Base-by-base conservation (phyloP, 92 coral and sea anemone species). In the Palythoa grandis region DNA sequence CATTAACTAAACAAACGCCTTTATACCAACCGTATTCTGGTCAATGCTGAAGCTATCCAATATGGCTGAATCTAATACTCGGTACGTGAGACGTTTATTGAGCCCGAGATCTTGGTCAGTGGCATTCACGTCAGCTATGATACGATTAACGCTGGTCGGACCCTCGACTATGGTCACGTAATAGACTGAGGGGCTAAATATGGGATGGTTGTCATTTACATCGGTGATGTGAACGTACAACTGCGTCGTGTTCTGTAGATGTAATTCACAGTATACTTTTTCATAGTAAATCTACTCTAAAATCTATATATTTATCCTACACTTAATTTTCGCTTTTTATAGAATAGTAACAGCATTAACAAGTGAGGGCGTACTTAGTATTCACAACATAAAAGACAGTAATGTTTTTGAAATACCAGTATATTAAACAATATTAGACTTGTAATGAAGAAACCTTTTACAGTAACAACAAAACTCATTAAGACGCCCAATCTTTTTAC, bases 21-120 rank as follows among this genome's bases (percentile, higher is more conserved):
- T 38, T 29, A 29, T 23, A 88, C 93, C 43, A 69, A 93, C 96
- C 73, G 96, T 93, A 29, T 13, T 83, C 22, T 87, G 74, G 76
- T 93, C 74, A 77, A 93, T 89, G 9, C 87, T 58, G 54, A 93
- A 93, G 40, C 83, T 84, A 24, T 88, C 85, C 11, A 68, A 83
- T 58, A 86, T 77, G 12, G 92, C 14, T 19, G 70, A 87, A 2
- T 65, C 52, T 17, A 91, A 11, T 16, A 93, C 83, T 23, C 91
- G 85, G 63, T 91, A 93, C 5, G 88, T 87, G 23, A 91, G 68
- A 52, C 78, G 77, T 52, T 83, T 83, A 85, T 87, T 90, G 86
- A 39, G 40, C 74, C 93, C 93, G 23, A 61, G 24, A 75, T 90
- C 93, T 48, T 22, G 58, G 84, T 90, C 93, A 37, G 88, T 90